A percentile compares a stretch with the other conserved stretches of the same genome.
Conservation (phyloP, 1,140 invertebrate species). For the Drosophila willistoni region DNA sequence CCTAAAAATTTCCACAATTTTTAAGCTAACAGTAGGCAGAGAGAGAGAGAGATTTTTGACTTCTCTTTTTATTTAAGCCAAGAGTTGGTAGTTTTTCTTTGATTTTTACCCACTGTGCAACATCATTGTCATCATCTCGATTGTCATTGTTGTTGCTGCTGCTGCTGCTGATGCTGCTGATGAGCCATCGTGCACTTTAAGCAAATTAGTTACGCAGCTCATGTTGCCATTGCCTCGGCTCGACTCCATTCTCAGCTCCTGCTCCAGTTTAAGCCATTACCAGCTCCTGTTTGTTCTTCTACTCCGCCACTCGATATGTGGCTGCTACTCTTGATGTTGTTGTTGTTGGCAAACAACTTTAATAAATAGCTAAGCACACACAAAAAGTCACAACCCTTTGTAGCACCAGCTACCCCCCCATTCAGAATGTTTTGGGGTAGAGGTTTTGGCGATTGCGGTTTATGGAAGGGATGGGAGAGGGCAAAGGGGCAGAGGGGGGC, state of each 20-base stretch:
- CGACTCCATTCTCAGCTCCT: background rate
- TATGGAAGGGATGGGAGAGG: background rate
- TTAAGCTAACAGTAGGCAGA: too few species aligned
- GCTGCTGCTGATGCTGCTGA: conserved; percentile 22
- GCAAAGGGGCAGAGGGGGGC: conserved; percentile 12
- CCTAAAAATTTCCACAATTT: too few species aligned
- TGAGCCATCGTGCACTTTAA: conserved; percentile 76
- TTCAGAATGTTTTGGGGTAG: conserved; percentile 3
- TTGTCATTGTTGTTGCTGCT: conserved; percentile 32
- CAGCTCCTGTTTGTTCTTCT: background rate
- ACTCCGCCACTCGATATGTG: conserved; percentile 5
- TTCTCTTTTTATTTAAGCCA: background rate
- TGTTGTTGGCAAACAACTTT: conserved; percentile 73
- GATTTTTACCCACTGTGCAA: conserved; percentile 37
- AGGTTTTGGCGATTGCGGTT: background rate
- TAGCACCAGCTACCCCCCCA: conserved; percentile 2
- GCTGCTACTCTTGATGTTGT: too few species aligned
- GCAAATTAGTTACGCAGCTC: conserved; percentile 81
- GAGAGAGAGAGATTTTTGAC: background rate
- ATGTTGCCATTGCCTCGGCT: conserved; percentile 54
- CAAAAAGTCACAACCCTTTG: conserved; percentile 77
- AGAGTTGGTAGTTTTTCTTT: background rate
- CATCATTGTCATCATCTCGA: conserved; percentile 17
- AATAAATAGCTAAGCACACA: conserved; percentile 79
- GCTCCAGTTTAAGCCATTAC: background rate